Conservation (phyloP, 1,140 invertebrate species). For the Drosophila nikananu region DNA sequence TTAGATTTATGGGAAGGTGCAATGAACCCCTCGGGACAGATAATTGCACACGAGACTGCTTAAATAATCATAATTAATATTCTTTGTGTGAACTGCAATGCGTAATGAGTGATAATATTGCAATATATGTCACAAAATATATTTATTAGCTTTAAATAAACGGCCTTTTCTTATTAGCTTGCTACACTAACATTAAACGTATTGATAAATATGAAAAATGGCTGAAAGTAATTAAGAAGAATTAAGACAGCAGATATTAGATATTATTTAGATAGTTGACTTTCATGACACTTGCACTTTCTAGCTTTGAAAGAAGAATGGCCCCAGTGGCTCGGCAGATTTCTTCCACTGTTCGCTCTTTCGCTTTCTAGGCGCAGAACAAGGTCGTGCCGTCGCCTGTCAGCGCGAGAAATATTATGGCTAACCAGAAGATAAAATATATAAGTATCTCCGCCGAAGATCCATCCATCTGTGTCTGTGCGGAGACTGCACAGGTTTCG, state of each 20-base stretch:
- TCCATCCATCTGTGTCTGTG: constrained; percentile 17
- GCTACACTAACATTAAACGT: neutral
- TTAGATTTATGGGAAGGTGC: constrained; percentile 45
- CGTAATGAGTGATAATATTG: neutral
- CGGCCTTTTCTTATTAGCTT: neutral
- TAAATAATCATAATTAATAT: constrained; percentile 12
- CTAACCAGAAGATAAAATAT: constrained; percentile 74
- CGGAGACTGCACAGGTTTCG: constrained; percentile 39
- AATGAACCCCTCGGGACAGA: constrained; percentile 38
- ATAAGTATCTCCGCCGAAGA: constrained; percentile 37
- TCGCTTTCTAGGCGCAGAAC: constrained; percentile 74
- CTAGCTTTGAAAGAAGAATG: constrained; percentile 9
- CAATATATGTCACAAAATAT: neutral
- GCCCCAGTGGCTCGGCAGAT: constrained; percentile 25
- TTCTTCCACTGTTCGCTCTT: constrained; percentile 38
- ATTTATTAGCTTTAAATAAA: neutral
- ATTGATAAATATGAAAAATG: neutral
- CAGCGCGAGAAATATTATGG: constrained; percentile 73
- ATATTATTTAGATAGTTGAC: neutral
- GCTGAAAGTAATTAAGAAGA: neutral
- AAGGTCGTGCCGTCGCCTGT: constrained; percentile 78
- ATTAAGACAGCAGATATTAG: neutral
- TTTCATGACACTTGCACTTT: neutral
- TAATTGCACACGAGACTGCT: constrained; percentile 22
- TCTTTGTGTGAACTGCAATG: neutral